Base-by-base conservation (phyloP, 2,113 vertebrate species). In the Cyanoramphus novaezelandiae region DNA sequence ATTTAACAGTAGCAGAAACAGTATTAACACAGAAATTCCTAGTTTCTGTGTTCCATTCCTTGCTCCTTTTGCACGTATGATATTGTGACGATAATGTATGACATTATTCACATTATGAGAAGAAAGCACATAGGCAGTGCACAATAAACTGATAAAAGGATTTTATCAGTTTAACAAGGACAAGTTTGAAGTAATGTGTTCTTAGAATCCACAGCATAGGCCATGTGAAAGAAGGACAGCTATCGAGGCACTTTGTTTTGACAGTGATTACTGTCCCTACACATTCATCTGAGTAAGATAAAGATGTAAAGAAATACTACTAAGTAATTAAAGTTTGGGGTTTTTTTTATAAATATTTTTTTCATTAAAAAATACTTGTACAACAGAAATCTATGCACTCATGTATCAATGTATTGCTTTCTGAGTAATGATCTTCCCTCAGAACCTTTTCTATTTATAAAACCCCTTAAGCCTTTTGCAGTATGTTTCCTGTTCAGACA, bases 401-500 rank as follows among this genome's bases (percentile, higher is more conserved):
- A 17, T 86, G 50, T 88, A 95, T 82, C 88, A 95, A 46, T 19
- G 8, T 9, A 46, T 80, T 92, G 80, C 87, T 94, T 90, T 84
- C 86, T 86, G 82, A 69, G 49, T 55, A 97, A 92, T 7, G 35
- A 46, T 71, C 82, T 94, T 96, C 93, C 63, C 97, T 93, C 86
- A 96, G 95, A 97, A 95, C 78, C 60, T 69, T 87, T 92, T 88
- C 95, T 98, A 97, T 98, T 98, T 98, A 97, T 98, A 98, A 81
- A 49, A 33, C 31, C 67, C 86, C 88, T 92, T 92, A 97, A 98
- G 91, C 60, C 92, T 92, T 98, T 97, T 97, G 81, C 96, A 97
- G 93, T 93, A 92, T 96, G 94, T 97, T 98, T 98, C 97, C 98
- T 98, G 97, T 96, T 97, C 97, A 97, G 97, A 96, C 96, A 86